phyloP scores from a whole-genome alignment of 2,797 vertebrate species.

The Schizothorax lantsangensis region DNA sequence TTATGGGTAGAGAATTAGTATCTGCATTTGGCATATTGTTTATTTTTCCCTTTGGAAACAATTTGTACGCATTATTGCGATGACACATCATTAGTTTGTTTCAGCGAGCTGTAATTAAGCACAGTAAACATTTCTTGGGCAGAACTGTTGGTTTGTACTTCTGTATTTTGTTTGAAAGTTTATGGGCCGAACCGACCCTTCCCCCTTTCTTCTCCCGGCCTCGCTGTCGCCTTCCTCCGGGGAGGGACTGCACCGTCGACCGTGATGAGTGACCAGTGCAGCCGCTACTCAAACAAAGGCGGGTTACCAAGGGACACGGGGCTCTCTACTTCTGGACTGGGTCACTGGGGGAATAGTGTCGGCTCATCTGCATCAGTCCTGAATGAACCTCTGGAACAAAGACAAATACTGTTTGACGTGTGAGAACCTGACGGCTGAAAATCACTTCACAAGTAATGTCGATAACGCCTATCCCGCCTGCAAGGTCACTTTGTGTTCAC shows the following conservation, averaged over 20 bases:
- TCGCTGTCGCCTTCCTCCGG: slow-evolving; percentile 14
- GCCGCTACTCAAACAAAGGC: slow-evolving; percentile 30
- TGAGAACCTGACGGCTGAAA: slow-evolving; percentile 54
- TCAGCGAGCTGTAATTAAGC: background rate
- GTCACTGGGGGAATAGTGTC: background rate
- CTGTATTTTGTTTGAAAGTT: slow-evolving; percentile 9
- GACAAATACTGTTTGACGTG: slow-evolving; percentile 66
- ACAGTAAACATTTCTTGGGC: background rate
- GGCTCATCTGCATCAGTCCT: slow-evolving; percentile 64
- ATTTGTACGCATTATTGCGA: background rate
- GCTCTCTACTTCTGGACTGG: background rate
- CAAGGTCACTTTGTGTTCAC: slow-evolving; percentile 39
- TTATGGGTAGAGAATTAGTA: background rate
- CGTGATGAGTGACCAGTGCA: slow-evolving; percentile 26
- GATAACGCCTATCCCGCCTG: background rate
- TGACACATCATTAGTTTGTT: slow-evolving; percentile 4
- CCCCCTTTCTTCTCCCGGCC: slow-evolving; percentile 17
- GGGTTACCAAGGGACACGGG: slow-evolving; percentile 29
- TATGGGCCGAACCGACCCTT: slow-evolving; percentile 18
- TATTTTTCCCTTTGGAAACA: background rate
- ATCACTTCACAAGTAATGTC: slow-evolving; percentile 46
- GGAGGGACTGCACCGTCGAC: slow-evolving; percentile 29
- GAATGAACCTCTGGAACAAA: slow-evolving; percentile 70
- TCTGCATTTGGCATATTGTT: background rate
- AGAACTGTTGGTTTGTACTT: background rate